Base-by-base conservation (phyloP, 2,888 invertebrate species). In the Agonopterix heracliana region DNA sequence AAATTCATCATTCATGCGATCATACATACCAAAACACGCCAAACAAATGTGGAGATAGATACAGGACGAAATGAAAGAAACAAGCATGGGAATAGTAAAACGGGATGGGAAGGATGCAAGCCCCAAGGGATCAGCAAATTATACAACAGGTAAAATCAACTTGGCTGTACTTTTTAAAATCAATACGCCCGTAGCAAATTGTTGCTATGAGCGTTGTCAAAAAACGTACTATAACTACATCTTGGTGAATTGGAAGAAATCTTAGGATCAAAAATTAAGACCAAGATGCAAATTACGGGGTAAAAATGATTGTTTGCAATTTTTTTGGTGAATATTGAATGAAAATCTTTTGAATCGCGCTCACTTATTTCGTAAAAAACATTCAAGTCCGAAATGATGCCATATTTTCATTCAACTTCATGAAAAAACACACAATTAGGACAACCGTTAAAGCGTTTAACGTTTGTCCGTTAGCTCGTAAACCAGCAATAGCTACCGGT, bases 141-240 rank as follows among this genome's bases (percentile, higher is more conserved):
- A 74, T 63, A 69, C 58, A 63, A 65, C 41, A 54, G 56, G 49
- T 58, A 64, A 61, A 54, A 57, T 77, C 81, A 82, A 86, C 74
- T 81, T 85, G 86, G 84, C 81, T 85, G 85, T 86, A 86, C 84
- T 86, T 81, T 12, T 68, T 53, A 57, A 57, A 55, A 38, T 61
- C 54, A 60, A 60, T 55, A 50, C 51, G 10, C 46, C 41, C 46
- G 44, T 48, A 44, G 51, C 48, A 42, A 46, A 46, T 9, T 35
- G 38, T 38, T 45, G 43, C 45, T 52, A 45, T 14, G 47, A 62
- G 46, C 47, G 60, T 52, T 7, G 26, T 26, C 26, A 26, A 26
- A 26, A 7, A 26, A 26, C 26, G 26, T 26, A 26, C 26, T 26
- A 26, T 5, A 26, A 26, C 26, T 26, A 26, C 26, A 26, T 26